Evolutionary conservation across 2,888 invertebrate species (phyloP), one percentile per base, ranked within the genome.

Genomic region (Balanococcus diminutus): DNA sequence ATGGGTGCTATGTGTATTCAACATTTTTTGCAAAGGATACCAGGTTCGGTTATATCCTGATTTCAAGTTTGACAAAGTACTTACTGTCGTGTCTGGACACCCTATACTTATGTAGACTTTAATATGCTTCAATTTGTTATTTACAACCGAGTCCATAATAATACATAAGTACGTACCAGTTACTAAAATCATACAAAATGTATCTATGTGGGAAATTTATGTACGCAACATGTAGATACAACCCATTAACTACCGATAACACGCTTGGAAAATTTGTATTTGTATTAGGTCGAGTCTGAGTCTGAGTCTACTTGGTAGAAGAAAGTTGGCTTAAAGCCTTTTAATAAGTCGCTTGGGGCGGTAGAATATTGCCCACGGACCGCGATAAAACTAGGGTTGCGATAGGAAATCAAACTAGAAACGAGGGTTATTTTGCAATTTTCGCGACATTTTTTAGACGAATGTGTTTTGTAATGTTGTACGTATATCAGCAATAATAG

Each of bases 401-500:
- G 75, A 79, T 79, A 36, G 75, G 75, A 67, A 67, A 67, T 67
- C 67, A 67, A 28, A 67, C 67, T 67, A 31, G 19, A 36, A 75
- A 79, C 75, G 75, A 79, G 75, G 75, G 75, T 79, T 79, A 79
- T 79, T 79, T 85, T 46, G 51, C 85, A 31, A 85, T 85, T 85
- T 46, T 75, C 79, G 85, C 79, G 85, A 85, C 85, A 79, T 85
- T 79, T 85, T 79, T 46, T 36, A 85, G 85, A 85, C 85, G 85
- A 79, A 85, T 85, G 85, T 31, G 32, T 85, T 85, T 79, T 42
- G 25, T 85, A 85, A 85, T 85, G 85, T 79, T 28, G 85, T 32
- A 42, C 82, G 82, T 86, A 86, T 86, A 82, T 86, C 82, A 82
- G 72, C 42, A 31, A 67, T 86, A 86, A 86, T 86, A 82, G 86